phyloP scores from a whole-genome alignment of 1,140 invertebrate genomes.

The Pantala flavescens region DNA sequence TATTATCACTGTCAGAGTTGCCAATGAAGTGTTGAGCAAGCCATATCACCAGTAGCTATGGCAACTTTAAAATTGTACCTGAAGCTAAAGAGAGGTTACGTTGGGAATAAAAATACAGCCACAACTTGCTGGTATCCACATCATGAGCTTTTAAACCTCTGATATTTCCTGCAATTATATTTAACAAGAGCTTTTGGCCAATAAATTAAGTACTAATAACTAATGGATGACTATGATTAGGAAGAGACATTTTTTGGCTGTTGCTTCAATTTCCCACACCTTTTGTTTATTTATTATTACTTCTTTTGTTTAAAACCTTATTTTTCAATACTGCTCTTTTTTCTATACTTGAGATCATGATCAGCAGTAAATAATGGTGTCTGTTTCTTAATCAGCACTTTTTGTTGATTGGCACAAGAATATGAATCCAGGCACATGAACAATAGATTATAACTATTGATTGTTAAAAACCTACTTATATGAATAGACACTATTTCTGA shows the following conservation, averaged over 20 bases:
- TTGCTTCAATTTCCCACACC: neutral
- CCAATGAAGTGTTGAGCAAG: neutral
- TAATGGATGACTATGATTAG: neutral
- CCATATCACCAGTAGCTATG: conserved; percentile 5
- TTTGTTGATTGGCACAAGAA: conserved; percentile 22
- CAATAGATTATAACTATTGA: conserved; percentile 24
- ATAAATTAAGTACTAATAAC: conserved; percentile 20
- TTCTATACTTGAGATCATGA: conserved; percentile 20
- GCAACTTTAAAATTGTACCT: conserved; percentile 1
- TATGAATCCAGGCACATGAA: conserved; percentile 24
- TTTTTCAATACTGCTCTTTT: neutral
- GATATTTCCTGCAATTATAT: neutral
- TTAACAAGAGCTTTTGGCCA: conserved; percentile 18
- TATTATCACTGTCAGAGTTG: conserved; percentile 3
- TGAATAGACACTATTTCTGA: conserved; percentile 22
- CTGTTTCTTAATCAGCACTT: neutral
- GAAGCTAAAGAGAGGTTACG: neutral
- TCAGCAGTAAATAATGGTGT: neutral
- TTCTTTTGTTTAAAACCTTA: neutral
- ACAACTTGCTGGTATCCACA: neutral
- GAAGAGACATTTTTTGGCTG: neutral
- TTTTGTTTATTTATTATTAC: neutral
- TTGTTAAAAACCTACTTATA: conserved; percentile 24
- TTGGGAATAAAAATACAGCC: neutral
- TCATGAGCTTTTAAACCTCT: neutral